Base-by-base conservation (phyloP, 2,888 invertebrate species). In the Chirona hameri region DNA sequence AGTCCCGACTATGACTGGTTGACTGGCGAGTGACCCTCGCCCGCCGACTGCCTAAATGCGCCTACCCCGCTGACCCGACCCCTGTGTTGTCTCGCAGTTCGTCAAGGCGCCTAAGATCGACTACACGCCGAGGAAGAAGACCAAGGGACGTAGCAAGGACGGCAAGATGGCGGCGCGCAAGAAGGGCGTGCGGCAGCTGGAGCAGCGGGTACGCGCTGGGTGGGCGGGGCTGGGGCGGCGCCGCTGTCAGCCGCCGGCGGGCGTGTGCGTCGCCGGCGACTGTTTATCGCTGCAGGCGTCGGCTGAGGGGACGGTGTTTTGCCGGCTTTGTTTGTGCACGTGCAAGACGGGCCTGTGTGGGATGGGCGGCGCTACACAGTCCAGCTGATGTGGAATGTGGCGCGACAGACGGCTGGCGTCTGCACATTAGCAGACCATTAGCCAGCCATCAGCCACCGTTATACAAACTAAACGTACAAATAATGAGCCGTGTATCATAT, bases 71-170 rank as follows among this genome's bases (percentile, higher is more conserved):
- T 79, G 39, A 48, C 79, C 9, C 24, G 76, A 18, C 4, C 9
- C 83, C 84, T 84, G 85, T 86, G 85, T 86, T 86, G 85, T 86
- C 90, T 7, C 91, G 18, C 88, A 94, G 93, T 91, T 91, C 87
- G 87, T 95, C 48, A 96, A 94, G 88, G 93, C 94, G 27, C 93
- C 93, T 81, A 91, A 93, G 85, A 90, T 96, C 81, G 92, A 95
- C 86, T 92, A 94, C 84, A 92, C 92, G 84, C 93, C 94, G 0
- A 90, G 93, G 80, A 92, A 91, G 85, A 95, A 95, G 85, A 91
- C 91, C 85, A 92, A 92, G 88, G 95, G 94, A 83, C 94, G 92
- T 87, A 94, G 94, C 79, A 92, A 92, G 72, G 92, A 92, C 82
- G 93, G 91, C 0, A 92, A 93, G 86, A 91, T 93, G 83, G 91